Conservation (phyloP, 2,113 vertebrate genomes). For the Chlorodrepanis virens region DNA sequence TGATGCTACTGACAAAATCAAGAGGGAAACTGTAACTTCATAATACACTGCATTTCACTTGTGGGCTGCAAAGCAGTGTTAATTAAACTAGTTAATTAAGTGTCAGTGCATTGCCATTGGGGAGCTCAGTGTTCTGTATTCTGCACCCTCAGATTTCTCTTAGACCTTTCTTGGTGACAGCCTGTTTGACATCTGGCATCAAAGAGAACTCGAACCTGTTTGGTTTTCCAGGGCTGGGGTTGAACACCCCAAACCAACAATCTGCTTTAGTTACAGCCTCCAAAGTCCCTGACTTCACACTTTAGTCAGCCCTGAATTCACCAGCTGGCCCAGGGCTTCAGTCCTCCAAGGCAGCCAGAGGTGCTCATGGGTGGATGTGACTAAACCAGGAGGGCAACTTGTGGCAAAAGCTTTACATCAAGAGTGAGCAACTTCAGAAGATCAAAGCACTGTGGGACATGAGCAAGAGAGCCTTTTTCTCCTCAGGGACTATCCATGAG, state of each 20-base stretch:
- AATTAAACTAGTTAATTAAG: neutral
- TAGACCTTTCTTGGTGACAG: neutral
- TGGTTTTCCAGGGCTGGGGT: neutral
- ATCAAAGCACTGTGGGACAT: fast-evolving
- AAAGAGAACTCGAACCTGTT: neutral
- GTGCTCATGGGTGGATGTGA: neutral
- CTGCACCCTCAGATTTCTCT: neutral
- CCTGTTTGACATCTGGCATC: neutral
- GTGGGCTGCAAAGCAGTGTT: neutral
- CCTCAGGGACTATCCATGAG: neutral
- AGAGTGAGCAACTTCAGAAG: neutral
- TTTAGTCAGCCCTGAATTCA: neutral
- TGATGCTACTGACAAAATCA: neutral
- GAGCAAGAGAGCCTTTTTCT: neutral
- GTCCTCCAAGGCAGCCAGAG: neutral
- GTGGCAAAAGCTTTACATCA: neutral
- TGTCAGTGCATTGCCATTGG: neutral
- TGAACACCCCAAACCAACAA: neutral
- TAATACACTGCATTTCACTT: neutral
- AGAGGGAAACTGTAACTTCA: neutral
- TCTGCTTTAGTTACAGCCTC: neutral
- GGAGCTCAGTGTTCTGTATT: neutral
- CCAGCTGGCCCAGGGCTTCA: neutral
- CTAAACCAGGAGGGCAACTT: neutral
- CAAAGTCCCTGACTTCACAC: no score